Conservation (phyloP, 2,797 vertebrate genomes). For the Eidolon dupreanum region DNA sequence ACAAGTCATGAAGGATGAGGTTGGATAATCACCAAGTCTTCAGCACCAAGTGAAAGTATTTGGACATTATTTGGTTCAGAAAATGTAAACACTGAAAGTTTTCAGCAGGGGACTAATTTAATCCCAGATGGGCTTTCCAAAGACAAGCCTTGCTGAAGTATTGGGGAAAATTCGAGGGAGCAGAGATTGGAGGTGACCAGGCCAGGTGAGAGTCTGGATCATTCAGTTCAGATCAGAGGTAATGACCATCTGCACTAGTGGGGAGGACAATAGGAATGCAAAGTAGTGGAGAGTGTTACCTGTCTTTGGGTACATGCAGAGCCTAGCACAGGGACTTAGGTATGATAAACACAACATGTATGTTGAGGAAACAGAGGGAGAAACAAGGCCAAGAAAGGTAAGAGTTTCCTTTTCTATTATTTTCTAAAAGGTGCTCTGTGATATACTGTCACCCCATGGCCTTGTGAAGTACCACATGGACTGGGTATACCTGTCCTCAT, state of each 20-base stretch:
- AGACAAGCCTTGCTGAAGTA: not conserved
- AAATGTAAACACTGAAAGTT: not conserved
- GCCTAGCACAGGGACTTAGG: not conserved
- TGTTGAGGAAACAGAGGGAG: not conserved
- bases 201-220: not conserved
- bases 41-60: not conserved
- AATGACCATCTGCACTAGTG: no score
- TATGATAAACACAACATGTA: not conserved
- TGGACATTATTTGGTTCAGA: not conserved
- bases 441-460: not conserved
- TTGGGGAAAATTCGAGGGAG: not conserved
- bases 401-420: not conserved
- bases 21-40: not conserved
- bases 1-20: not conserved
- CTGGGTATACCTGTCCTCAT: not conserved
- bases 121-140: not conserved
- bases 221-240: not conserved
- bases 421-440: not conserved
- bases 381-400: not conserved
- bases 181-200: not conserved
- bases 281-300: no score
- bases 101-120: not conserved
- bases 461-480: not conserved
- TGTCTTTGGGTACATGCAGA: not conserved
- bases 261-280: no score